Conservation (phyloP, 2,113 vertebrate species). For the Crotophaga sulcirostris region DNA sequence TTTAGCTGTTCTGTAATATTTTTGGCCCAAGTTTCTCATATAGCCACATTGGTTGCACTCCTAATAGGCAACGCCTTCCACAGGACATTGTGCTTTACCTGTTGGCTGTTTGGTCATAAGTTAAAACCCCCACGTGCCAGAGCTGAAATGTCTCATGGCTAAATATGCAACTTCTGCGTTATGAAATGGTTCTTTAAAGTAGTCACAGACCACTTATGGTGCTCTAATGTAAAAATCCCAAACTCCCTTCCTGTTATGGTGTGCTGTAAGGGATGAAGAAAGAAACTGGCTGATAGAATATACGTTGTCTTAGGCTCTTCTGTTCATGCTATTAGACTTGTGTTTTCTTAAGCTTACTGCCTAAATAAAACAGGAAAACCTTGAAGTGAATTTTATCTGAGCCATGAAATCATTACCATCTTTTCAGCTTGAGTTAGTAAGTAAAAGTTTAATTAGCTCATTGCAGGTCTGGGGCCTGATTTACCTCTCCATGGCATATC, state of each 20-base stretch:
- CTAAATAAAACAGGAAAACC: not conserved
- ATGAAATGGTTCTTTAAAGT: not conserved
- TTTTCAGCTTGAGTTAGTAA: not conserved
- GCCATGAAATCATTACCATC: not conserved
- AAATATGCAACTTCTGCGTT: not conserved
- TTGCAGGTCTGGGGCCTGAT: not conserved
- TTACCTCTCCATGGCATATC: not conserved
- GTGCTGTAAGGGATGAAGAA: not conserved
- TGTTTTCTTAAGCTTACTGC: not conserved
- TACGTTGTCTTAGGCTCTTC: not conserved
- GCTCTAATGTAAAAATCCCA: not conserved
- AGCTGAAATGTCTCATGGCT: not conserved
- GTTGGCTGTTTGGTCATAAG: rapidly evolving
- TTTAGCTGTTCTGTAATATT: not conserved
- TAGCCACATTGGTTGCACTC: not conserved
- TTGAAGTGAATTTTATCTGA: not conserved
- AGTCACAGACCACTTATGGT: rapidly evolving
- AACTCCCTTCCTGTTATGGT: not conserved
- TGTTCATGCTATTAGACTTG: not conserved
- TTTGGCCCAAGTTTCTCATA: not conserved
- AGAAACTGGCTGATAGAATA: no score
- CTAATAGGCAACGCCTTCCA: not conserved
- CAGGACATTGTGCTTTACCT: not conserved
- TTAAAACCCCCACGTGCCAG: not conserved
- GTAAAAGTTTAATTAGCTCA: not conserved